phyloP scores from a whole-genome alignment of 2,888 invertebrate genomes.

The Pollenia amentaria region DNA sequence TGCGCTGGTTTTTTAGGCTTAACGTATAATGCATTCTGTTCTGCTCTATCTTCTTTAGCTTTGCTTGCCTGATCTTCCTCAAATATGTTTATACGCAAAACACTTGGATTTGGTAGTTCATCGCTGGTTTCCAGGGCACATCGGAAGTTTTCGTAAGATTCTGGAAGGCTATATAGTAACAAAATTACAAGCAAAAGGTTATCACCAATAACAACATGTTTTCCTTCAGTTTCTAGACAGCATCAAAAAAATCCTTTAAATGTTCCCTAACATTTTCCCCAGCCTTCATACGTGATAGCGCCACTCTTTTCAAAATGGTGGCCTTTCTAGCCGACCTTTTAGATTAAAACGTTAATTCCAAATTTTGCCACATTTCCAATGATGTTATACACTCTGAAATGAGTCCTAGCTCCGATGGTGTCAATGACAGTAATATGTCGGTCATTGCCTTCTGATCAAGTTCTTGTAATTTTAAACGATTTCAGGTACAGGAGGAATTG shows the following conservation, averaged over 20 bases:
- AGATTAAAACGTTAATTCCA: too few species aligned
- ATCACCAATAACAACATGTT: slow-evolving; percentile 77
- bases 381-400: too few species aligned
- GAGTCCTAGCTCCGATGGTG: slow-evolving; percentile 65
- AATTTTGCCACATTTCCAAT: too few species aligned
- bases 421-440: slow-evolving; percentile 45
- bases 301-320: slow-evolving; percentile 81
- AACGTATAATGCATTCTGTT: too few species aligned
- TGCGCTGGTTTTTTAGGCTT: background rate
- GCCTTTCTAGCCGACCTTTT: slow-evolving; percentile 82
- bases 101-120: background rate
- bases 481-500: slow-evolving; percentile 3
- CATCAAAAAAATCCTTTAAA: slow-evolving; percentile 79
- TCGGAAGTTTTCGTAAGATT: slow-evolving; percentile 1
- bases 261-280: slow-evolving; percentile 80
- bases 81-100: slow-evolving; percentile 17
- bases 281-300: slow-evolving; percentile 79
- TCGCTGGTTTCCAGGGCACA: slow-evolving; percentile 31
- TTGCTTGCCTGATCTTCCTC: slow-evolving; percentile 51
- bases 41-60: background rate
- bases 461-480: slow-evolving; percentile 69
- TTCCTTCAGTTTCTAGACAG: slow-evolving; percentile 79
- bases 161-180: slow-evolving; percentile 75
- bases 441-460: slow-evolving; percentile 59
- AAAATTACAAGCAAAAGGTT: slow-evolving; percentile 79